Base-by-base conservation (phyloP, 2,888 invertebrate species). In the Odontocerum albicorne region DNA sequence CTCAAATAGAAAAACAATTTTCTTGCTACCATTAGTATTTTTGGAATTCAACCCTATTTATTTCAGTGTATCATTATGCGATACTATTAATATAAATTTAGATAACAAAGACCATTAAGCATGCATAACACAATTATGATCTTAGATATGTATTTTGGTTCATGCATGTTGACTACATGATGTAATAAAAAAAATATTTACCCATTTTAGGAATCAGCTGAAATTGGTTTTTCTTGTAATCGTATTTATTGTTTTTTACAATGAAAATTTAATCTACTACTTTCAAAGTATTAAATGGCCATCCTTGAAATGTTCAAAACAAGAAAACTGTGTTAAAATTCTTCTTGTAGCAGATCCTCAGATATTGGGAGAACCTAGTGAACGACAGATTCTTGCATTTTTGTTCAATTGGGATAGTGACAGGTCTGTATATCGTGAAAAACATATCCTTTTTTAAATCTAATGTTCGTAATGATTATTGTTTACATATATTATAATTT, bases 271-370 rank as follows among this genome's bases (percentile, higher is more conserved):
- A 21, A 62, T 65, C 20, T 71, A 72, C 60, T 63, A 63, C 49
- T 49, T 67, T 13, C 69, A 70, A 52, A 64, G 64, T 15, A 62
- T 62, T 12, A 64, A 62, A 16, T 73, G 73, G 72, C 57, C 64
- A 13, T 44, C 62, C 44, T 55, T 69, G 38, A 60, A 64, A 47
- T 73, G 72, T 61, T 55, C 64, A 3, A 19, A 36, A 35, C 21
- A 19, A 17, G 53, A 63, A 19, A 62, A 66, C 32, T 74, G 74
- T 63, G 66, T 66, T 12, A 69, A 65, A 63, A 67, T 75, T 38
- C 62, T 75, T 15, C 62, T 75, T 35, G 61, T 61, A 15, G 58
- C 61, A 10, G 61, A 61, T 44, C 58, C 61, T 13, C 61, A 58
- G 27, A 61, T 61, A 10, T 55, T 58, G 21, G 58, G 58, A 19